Evolutionary conservation across 2,113 vertebrate species (phyloP).

Genomic region (Protomyctophum bolini): DNA sequence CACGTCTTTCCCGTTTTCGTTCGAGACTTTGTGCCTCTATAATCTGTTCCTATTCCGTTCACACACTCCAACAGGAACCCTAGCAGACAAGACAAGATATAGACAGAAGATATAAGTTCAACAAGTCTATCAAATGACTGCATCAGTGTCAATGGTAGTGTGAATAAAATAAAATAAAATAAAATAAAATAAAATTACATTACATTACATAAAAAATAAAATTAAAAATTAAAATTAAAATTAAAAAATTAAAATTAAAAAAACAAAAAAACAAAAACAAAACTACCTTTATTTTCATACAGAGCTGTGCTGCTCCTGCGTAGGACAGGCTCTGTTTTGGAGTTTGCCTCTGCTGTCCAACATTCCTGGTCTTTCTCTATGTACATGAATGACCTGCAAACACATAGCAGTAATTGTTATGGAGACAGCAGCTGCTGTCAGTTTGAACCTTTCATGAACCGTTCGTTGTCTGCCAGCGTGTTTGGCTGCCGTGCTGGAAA

Average conservation of each 20-base stretch:
- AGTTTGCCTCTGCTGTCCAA: slow-evolving; percentile 67
- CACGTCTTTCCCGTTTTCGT: slow-evolving; percentile 68
- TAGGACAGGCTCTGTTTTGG: slow-evolving; percentile 66
- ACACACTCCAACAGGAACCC: slow-evolving; percentile 76
- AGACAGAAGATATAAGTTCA: not conserved
- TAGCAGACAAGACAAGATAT: slow-evolving; percentile 36
- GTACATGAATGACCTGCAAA: slow-evolving; percentile 73
- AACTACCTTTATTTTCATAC: slow-evolving; percentile 74
- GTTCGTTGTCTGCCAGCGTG: no score
- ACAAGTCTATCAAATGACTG: not conserved
- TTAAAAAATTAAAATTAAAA: not conserved
- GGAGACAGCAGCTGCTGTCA: no score
- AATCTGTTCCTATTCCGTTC: slow-evolving; percentile 72
- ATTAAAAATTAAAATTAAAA: not conserved
- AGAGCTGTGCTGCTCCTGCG: slow-evolving; percentile 62
- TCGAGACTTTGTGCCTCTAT: slow-evolving; percentile 77
- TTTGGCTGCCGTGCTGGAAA: no score
- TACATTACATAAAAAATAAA: no score
- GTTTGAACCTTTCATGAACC: no score
- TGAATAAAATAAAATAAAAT: not conserved
- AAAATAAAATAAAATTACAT: slow-evolving; percentile 4
- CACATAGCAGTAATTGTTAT: not conserved
- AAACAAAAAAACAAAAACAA: not conserved
- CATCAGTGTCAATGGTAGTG: not conserved
- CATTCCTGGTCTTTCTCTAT: slow-evolving; percentile 79